Conservation (phyloP, 1,140 invertebrate genomes). For the Ectropis grisescens region DNA sequence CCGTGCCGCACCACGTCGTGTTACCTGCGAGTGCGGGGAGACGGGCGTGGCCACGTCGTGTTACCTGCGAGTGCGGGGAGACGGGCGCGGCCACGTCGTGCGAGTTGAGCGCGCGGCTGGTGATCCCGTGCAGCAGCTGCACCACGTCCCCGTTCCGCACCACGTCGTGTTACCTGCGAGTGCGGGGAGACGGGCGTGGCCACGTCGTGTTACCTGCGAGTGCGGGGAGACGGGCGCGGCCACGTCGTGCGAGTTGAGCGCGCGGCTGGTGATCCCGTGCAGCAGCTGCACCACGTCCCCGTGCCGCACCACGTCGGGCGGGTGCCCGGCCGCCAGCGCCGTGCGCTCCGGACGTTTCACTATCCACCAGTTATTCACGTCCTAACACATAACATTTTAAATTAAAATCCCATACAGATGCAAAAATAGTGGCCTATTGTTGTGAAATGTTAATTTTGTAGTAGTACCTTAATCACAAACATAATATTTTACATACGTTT, state of each 20-base stretch:
- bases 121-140: no score
- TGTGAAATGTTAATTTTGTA: no score
- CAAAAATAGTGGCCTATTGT: no score
- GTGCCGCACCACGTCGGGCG: conserved; percentile 86
- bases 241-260: conserved; percentile 96
- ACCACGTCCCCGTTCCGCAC: conserved; percentile 94
- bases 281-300: conserved; percentile 94
- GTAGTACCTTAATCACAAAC: no score
- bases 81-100: conserved; percentile 97
- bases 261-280: conserved; percentile 93
- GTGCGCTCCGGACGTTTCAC: conserved; percentile 88
- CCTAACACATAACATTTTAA: no score
- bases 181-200: conserved; percentile 84
- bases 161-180: conserved; percentile 81
- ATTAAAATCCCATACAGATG: no score
- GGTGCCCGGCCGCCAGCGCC: conserved; percentile 82
- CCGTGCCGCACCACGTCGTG: conserved; percentile 94
- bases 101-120: conserved; percentile 90
- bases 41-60: no score
- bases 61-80: conserved; percentile 90
- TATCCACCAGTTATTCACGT: conserved; percentile 99
- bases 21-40: no score
- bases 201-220: no score
- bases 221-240: conserved; percentile 95
- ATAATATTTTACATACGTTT: no score